These are phyloP conservation scores for Neodiprion fabricii DNA, from an alignment of 1,140 invertebrate genomes.

Conservation along the genomic window DNA sequence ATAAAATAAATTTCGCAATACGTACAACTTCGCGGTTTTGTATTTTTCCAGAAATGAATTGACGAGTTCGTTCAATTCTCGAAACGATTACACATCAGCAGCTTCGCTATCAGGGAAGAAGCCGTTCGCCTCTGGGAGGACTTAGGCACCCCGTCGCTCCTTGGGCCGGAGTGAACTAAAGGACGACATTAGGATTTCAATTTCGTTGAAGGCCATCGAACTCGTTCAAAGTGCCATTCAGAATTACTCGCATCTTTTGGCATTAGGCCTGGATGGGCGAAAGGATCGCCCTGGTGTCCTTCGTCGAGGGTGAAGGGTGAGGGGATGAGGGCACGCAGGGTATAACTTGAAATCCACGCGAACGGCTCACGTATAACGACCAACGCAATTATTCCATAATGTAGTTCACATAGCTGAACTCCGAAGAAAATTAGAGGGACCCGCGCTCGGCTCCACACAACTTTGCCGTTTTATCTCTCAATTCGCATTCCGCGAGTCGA, in stretches of 20 bases:
- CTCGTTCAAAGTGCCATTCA: conserved; percentile 7
- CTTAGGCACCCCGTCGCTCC: too few relatives aligned
- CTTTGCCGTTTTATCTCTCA: conserved; percentile 57
- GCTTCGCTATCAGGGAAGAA: too few relatives aligned
- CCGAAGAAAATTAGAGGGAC: conserved; percentile 51
- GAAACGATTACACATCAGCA: too few relatives aligned
- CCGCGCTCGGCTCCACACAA: conserved; percentile 30
- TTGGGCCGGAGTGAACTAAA: not conserved
- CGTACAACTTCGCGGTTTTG: too few relatives aligned
- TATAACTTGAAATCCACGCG: conserved; percentile 4
- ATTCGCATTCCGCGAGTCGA: conserved; percentile 54
- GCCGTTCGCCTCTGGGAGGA: too few relatives aligned
- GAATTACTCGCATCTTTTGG: not conserved
- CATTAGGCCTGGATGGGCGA: not conserved
- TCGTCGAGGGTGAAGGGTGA: not conserved
- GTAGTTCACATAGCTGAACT: conserved; percentile 53
- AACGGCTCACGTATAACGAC: conserved; percentile 46
- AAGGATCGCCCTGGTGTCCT: conserved; percentile 1
- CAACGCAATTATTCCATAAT: conserved; percentile 54
- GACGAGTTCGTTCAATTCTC: too few relatives aligned
- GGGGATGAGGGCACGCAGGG: not conserved
- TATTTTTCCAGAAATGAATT: too few relatives aligned
- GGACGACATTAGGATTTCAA: conserved; percentile 1
- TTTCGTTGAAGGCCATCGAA: not conserved
- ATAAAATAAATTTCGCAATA: too few relatives aligned